Conservation (phyloP, 2,888 invertebrate genomes). For the Andrena bucephala region DNA sequence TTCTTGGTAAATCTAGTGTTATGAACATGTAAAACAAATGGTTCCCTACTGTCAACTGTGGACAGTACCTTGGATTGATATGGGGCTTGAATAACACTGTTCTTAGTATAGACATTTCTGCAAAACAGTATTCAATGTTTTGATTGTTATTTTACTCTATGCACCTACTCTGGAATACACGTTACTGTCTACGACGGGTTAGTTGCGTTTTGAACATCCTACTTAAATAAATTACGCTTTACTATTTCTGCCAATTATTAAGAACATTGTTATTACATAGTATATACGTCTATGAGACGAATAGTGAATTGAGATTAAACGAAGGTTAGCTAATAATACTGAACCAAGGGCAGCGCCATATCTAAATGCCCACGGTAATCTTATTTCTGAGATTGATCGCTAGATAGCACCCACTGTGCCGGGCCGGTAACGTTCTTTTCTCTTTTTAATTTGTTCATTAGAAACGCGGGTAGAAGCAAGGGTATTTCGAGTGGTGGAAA, state of each 20-base stretch:
- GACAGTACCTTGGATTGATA: slow-evolving; percentile 59
- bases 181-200: slow-evolving; percentile 3
- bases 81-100: slow-evolving; percentile 47
- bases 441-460: not conserved
- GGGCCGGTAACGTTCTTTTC: not conserved
- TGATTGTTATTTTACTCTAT: not conserved
- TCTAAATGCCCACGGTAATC: slow-evolving; percentile 19
- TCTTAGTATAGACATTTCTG: slow-evolving; percentile 64
- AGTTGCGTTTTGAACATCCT: not conserved
- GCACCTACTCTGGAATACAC: not conserved
- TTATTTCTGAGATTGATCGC: slow-evolving; percentile 7
- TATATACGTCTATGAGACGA: not conserved
- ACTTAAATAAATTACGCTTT: not conserved
- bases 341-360: slow-evolving; percentile 56
- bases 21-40: not conserved
- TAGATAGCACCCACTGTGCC: slow-evolving; percentile 41
- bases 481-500: no score
- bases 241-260: slow-evolving; percentile 1
- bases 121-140: slow-evolving; percentile 36
- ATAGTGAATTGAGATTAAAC: slow-evolving; percentile 7
- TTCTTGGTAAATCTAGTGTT: not conserved
- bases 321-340: slow-evolving; percentile 44
- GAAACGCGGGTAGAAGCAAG: not conserved
- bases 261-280: slow-evolving; percentile 4
- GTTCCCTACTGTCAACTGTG: not conserved